phyloP scores from a whole-genome alignment of 2,888 invertebrate genomes.

The Campaea margaritaria region DNA sequence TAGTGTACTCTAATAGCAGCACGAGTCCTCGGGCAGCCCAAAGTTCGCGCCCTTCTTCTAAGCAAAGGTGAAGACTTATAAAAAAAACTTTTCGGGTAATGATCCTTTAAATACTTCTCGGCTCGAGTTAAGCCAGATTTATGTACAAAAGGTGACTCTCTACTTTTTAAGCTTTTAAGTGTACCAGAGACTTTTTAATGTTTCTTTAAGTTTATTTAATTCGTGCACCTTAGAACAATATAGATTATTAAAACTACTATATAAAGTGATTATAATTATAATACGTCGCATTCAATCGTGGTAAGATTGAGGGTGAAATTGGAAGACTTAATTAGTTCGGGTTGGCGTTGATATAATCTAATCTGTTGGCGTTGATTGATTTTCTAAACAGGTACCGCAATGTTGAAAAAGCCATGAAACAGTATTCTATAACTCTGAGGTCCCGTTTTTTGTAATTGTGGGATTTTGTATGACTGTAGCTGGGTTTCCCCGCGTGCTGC shows the following conservation, averaged over 20 bases:
- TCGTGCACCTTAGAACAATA: too few relatives aligned
- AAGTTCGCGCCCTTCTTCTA: constrained; percentile 7
- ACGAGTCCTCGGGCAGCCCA: neutral
- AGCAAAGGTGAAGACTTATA: constrained; percentile 24
- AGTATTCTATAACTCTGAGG: too few relatives aligned
- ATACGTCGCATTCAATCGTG: too few relatives aligned
- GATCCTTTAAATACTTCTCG: constrained; percentile 48
- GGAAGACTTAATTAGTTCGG: too few relatives aligned
- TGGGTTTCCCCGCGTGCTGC: constrained; percentile 90
- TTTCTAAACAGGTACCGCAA: too few relatives aligned
- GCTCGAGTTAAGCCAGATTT: constrained; percentile 47
- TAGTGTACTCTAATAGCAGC: neutral
- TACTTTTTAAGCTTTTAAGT: constrained; percentile 27
- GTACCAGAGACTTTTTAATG: neutral
- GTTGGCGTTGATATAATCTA: too few relatives aligned
- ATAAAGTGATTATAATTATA: too few relatives aligned
- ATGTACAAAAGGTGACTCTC: constrained; percentile 34
- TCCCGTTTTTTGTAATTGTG: neutral
- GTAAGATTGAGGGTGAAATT: too few relatives aligned
- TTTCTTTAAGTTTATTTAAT: too few relatives aligned
- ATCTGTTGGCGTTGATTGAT: too few relatives aligned
- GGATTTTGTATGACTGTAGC: constrained; percentile 37
- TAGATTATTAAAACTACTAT: too few relatives aligned
- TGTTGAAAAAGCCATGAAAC: too few relatives aligned
- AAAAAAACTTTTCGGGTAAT: constrained; percentile 40